Evolutionary conservation across 2,113 vertebrate genomes (phyloP).

Genomic region (Bubo scandiacus): DNA sequence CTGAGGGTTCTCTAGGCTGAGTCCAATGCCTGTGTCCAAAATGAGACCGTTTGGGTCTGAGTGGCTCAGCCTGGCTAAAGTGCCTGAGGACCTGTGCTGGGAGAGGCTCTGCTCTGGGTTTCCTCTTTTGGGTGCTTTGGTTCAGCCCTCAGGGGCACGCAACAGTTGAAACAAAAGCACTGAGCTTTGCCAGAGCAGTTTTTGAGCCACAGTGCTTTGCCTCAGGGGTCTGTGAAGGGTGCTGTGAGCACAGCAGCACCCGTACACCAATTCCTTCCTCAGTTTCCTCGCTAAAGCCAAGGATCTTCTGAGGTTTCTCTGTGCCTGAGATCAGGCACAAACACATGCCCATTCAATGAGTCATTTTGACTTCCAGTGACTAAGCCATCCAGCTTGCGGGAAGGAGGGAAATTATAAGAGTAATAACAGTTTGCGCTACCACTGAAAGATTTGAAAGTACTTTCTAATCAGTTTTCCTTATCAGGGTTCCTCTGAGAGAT

Average conservation of each 20-base stretch:
- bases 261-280: not conserved
- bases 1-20: not conserved
- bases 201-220: not conserved
- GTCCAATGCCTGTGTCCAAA: not conserved
- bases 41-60: not conserved
- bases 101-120: not conserved
- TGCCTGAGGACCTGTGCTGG: not conserved
- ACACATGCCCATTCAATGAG: not conserved
- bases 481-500: not conserved
- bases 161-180: not conserved
- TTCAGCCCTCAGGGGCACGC: not conserved
- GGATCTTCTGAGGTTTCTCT: not conserved
- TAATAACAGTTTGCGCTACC: constrained; percentile 21
- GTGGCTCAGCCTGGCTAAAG: not conserved
- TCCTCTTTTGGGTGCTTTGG: not conserved
- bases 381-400: not conserved
- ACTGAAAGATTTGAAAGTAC: not conserved
- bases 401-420: not conserved
- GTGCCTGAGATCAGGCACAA: not conserved
- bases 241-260: not conserved
- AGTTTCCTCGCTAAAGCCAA: not conserved
- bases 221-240: not conserved
- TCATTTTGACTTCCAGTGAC: not conserved
- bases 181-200: not conserved
- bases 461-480: constrained; percentile 24